phyloP scores from a whole-genome alignment of 2,797 vertebrate genomes.

The Synanceia verrucosa region DNA sequence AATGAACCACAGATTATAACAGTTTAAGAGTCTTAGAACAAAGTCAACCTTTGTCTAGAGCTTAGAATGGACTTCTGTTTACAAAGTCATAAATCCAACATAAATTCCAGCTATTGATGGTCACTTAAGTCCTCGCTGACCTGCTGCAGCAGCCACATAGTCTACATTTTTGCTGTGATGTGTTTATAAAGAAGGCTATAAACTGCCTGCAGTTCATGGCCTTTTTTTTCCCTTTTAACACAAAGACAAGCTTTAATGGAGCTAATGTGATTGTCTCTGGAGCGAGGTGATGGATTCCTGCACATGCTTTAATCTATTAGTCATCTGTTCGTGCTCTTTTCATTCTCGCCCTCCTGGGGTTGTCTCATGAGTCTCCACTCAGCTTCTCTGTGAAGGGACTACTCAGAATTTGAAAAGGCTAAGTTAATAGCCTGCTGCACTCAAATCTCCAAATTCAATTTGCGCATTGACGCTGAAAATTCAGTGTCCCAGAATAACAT shows the following conservation, averaged over 20 bases:
- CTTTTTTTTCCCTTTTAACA: slow-evolving; percentile 16
- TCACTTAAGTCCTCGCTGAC: slow-evolving; percentile 62
- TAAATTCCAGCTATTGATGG: slow-evolving; percentile 63
- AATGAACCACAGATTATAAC: slow-evolving; percentile 34
- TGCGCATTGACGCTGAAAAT: slow-evolving; percentile 26
- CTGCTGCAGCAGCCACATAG: slow-evolving; percentile 58
- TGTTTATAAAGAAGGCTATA: slow-evolving; percentile 72
- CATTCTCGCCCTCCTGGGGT: slow-evolving; percentile 35
- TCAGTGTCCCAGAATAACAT: background rate
- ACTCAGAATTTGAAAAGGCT: slow-evolving; percentile 54
- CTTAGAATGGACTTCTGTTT: slow-evolving; percentile 62
- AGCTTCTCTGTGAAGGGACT: slow-evolving; percentile 18
- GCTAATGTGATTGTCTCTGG: slow-evolving; percentile 66
- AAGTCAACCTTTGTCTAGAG: slow-evolving; percentile 48
- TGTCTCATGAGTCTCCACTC: slow-evolving; percentile 43
- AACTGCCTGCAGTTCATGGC: slow-evolving; percentile 49
- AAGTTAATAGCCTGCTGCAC: slow-evolving; percentile 18
- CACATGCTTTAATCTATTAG: slow-evolving; percentile 65
- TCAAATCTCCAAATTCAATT: slow-evolving; percentile 39
- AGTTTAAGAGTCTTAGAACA: slow-evolving; percentile 32
- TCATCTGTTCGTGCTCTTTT: slow-evolving; percentile 61
- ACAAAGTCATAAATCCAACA: slow-evolving; percentile 67
- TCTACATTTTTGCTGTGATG: slow-evolving; percentile 67
- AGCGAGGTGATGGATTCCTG: slow-evolving; percentile 66
- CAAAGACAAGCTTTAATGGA: slow-evolving; percentile 67